A percentile compares a stretch with the other conserved stretches of the same genome.
These are phyloP conservation scores for Epistrophe grossulariae DNA, from an alignment of 2,888 invertebrate genomes.

Conservation along the genomic window DNA sequence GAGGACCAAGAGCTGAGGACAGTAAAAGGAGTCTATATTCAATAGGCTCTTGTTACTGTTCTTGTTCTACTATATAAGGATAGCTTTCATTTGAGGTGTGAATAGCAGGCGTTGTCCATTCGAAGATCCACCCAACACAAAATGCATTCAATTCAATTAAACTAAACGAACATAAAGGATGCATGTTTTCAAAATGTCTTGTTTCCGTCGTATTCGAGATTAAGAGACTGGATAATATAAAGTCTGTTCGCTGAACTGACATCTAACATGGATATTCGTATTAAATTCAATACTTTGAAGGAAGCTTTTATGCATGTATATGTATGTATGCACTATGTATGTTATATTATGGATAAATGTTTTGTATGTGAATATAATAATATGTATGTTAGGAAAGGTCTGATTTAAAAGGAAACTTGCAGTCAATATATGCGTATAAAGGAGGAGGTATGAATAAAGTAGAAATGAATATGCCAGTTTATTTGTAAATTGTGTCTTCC, in stretches of 20 bases:
- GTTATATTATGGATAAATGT: too few species aligned
- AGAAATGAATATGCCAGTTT: background rate
- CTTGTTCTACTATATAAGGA: slow-evolving; percentile 15
- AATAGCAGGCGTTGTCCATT: slow-evolving; percentile 30
- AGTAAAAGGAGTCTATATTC: background rate
- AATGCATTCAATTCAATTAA: slow-evolving; percentile 69
- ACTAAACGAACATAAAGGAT: slow-evolving; percentile 61
- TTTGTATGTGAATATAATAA: too few species aligned
- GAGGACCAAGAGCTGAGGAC: background rate
- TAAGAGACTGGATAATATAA: slow-evolving; percentile 22
- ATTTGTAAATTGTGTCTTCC: background rate
- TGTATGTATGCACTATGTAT: background rate
- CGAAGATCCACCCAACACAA: slow-evolving; percentile 26
- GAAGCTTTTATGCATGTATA: background rate
- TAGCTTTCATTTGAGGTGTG: slow-evolving; percentile 18
- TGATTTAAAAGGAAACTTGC: too few species aligned
- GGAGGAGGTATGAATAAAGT: background rate
- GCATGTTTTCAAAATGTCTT: slow-evolving; percentile 63
- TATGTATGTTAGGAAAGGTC: too few species aligned
- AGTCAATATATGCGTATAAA: too few species aligned
- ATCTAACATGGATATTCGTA: slow-evolving; percentile 45
- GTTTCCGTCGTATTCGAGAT: slow-evolving; percentile 41
- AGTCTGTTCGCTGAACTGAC: slow-evolving; percentile 45
- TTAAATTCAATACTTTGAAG: slow-evolving; percentile 31
- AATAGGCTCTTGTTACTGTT: slow-evolving; percentile 34